Conservation (phyloP, 1,140 invertebrate genomes). For the Hylaeus anthracinus region DNA sequence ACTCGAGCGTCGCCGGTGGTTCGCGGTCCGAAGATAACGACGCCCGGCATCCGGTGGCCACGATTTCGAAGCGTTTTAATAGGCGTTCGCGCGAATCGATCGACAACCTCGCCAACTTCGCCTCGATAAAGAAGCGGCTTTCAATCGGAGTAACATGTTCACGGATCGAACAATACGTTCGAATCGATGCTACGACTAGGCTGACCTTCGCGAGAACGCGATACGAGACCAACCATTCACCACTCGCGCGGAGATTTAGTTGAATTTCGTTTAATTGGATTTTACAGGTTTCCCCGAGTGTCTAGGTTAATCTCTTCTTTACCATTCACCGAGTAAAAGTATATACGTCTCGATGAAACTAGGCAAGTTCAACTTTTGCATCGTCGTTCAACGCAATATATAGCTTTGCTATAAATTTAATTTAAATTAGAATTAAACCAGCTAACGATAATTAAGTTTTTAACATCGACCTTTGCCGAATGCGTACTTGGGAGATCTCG, state of each 20-base stretch:
- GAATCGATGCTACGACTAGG: conserved; percentile 31
- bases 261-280: conserved; percentile 38
- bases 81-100: conserved; percentile 11
- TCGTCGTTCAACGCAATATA: too few relatives aligned
- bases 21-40: conserved; percentile 36
- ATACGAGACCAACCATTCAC: conserved; percentile 40
- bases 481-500: too few relatives aligned
- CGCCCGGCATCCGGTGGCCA: conserved; percentile 11
- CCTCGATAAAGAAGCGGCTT: conserved; percentile 11
- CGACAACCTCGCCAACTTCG: not conserved
- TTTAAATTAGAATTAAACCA: too few relatives aligned
- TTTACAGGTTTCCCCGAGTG: conserved; percentile 12
- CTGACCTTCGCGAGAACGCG: conserved; percentile 34
- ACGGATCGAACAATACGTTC: conserved; percentile 7
- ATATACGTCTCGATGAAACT: too few relatives aligned
- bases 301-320: conserved; percentile 8
- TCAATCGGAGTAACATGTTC: conserved; percentile 14
- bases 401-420: too few relatives aligned
- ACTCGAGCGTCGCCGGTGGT: conserved; percentile 25
- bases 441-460: too few relatives aligned
- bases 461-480: too few relatives aligned
- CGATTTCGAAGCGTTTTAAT: conserved; percentile 36
- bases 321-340: not conserved
- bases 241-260: not conserved
- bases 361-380: too few relatives aligned